Evolutionary conservation across 2,888 invertebrate species (phyloP), one percentile per base, ranked within the genome.

Genomic region (Tetanocera ferruginea): DNA sequence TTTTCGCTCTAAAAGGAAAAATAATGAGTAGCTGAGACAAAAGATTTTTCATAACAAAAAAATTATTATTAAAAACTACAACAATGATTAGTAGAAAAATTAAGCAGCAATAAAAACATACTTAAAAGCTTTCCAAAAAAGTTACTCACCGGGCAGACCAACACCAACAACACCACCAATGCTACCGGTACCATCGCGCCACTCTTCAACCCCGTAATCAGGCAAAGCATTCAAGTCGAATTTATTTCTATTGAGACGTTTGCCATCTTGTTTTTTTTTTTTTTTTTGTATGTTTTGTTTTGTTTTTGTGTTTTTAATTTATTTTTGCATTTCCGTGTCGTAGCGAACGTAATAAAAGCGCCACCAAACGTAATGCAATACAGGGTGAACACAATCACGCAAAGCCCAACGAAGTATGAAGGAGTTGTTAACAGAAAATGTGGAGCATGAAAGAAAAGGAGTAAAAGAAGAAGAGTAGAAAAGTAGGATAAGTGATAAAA

Each of bases 131-230:
- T 31, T 37, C 34, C 19, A 28, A 66, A n/a, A n/a, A 64, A 64
- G 62, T 25, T 57, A 75, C 72, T 72, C 43, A 57, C 72, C 72
- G 17, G 57, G 57, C 8, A 37, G 37, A 37, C 57, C 43, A 78
- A 66, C 78, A 57, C 78, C 81, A 52, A n/a, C 62, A 28, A 37
- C 76, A 49, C 76, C 67, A 81, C 82, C 82, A 80, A 80, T 34
- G n/a, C 49, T 85, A 83, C 86, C 88, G 80, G 85, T 86, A 89
- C 93, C 91, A 89, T 94, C 93, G 89, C 93, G 93, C 94, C 94
- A 94, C 90, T 94, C 94, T 90, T 94, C 94, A 83, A 94, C 92
- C 85, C 93, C 94, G 89, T 94, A 94, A 90, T 94, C 94, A 82
- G 87, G 87, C 81, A 92, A 90, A 82, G 93, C 92, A 90, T 93